Conservation (phyloP, 2,113 vertebrate genomes). For the Sylvia atricapilla region DNA sequence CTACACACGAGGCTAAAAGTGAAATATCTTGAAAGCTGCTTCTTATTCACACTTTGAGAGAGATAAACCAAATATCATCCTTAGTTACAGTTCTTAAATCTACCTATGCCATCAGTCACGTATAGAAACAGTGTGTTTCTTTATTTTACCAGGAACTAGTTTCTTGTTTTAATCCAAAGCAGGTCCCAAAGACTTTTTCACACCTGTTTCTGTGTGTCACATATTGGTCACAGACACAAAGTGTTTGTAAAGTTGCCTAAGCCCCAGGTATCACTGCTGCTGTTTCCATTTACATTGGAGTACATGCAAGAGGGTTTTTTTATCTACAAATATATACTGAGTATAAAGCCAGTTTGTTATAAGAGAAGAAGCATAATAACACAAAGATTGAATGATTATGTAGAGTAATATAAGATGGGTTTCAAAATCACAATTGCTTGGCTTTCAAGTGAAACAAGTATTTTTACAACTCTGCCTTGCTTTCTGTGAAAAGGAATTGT, state of each 20-base stretch:
- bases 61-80: not conserved
- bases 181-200: not conserved
- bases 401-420: not conserved
- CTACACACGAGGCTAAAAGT: not conserved
- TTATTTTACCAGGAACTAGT: not conserved
- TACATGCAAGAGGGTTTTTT: not conserved
- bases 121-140: not conserved
- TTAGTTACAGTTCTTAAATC: conserved; percentile 14
- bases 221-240: not conserved
- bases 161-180: not conserved
- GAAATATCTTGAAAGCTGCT: not conserved
- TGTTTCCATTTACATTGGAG: not conserved
- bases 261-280: not conserved
- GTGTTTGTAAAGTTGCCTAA: not conserved
- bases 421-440: not conserved
- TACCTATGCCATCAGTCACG: not conserved
- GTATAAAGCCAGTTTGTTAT: not conserved
- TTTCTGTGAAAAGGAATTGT: not conserved
- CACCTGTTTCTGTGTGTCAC: not conserved
- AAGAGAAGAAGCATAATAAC: not conserved
- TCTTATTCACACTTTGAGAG: conserved; percentile 8
- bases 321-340: not conserved
- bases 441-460: not conserved
- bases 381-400: not conserved
- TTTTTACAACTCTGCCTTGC: not conserved